Evolutionary conservation across 2,113 vertebrate genomes (phyloP).

Genomic region (Cochlearius cochlearius): DNA sequence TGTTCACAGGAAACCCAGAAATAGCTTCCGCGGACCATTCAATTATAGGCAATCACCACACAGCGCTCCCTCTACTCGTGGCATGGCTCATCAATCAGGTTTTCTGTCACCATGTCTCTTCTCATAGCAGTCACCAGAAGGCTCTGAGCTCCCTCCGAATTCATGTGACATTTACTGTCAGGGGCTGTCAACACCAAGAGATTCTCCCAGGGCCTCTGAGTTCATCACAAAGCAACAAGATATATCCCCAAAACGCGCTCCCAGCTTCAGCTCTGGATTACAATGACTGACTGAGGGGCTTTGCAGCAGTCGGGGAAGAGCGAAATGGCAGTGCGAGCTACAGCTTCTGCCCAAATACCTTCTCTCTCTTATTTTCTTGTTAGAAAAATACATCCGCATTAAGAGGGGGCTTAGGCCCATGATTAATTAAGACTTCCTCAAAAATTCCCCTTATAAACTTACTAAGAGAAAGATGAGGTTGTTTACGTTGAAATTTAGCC

Average conservation of each 20-base stretch:
- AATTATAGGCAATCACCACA: conserved; percentile 38
- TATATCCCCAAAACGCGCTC: not conserved
- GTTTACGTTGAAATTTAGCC: not conserved
- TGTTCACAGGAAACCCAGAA: not conserved
- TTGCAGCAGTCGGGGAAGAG: not conserved
- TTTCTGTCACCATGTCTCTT: conserved; percentile 58
- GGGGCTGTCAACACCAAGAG: conserved; percentile 65
- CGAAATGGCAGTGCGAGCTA: not conserved
- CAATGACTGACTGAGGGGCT: conserved; percentile 3
- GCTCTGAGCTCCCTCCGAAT: conserved; percentile 39
- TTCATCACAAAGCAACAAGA: conserved; percentile 53
- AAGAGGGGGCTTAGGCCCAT: not conserved
- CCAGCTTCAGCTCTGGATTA: conserved; percentile 30
- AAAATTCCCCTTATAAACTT: not conserved
- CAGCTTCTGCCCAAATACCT: not conserved
- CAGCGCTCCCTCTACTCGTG: conserved; percentile 10
- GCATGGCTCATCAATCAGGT: conserved; percentile 65
- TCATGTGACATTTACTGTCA: conserved; percentile 66
- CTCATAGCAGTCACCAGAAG: conserved; percentile 62
- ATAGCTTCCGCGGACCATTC: conserved; percentile 18
- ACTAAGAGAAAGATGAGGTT: not conserved
- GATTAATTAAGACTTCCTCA: not conserved
- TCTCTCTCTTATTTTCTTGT: not conserved
- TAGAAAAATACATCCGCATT: not conserved
- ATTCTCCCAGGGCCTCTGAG: conserved; percentile 48